Conservation (phyloP, 92 coral and sea anemone species). For the Metridium senile region DNA sequence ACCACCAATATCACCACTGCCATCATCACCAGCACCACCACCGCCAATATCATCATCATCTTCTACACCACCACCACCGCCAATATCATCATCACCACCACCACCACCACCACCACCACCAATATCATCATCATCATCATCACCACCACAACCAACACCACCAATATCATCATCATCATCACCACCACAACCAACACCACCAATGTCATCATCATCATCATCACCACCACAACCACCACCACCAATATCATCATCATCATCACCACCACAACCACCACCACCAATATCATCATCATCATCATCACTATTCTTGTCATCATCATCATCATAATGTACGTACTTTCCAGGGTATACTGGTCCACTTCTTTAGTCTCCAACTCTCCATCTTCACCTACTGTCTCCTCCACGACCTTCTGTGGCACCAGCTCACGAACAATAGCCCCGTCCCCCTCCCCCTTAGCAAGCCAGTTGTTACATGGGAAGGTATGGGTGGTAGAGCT, state of each 20-base stretch:
- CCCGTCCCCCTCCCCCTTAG: constrained; percentile 95
- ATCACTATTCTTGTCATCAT: neutral
- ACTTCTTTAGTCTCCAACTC: constrained; percentile 73
- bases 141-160: neutral
- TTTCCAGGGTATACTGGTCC: constrained; percentile 77
- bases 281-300: neutral
- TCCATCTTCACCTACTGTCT: constrained; percentile 75
- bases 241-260: neutral
- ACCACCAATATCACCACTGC: neutral
- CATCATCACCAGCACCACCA: neutral
- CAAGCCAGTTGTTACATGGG: constrained; percentile 94
- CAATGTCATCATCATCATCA: constrained; percentile 3
- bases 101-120: neutral
- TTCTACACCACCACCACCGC: neutral
- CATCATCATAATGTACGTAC: constrained; percentile 45
- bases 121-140: neutral
- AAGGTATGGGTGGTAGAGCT: constrained; percentile 86
- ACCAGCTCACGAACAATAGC: constrained; percentile 92
- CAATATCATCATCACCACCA: neutral
- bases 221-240: neutral
- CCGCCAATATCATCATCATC: neutral
- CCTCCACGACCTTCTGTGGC: constrained; percentile 86
- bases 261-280: constrained; percentile 2
- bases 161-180: neutral
- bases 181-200: neutral